phyloP scores from a whole-genome alignment of 23 tunicate genomes.

The Styela clava region DNA sequence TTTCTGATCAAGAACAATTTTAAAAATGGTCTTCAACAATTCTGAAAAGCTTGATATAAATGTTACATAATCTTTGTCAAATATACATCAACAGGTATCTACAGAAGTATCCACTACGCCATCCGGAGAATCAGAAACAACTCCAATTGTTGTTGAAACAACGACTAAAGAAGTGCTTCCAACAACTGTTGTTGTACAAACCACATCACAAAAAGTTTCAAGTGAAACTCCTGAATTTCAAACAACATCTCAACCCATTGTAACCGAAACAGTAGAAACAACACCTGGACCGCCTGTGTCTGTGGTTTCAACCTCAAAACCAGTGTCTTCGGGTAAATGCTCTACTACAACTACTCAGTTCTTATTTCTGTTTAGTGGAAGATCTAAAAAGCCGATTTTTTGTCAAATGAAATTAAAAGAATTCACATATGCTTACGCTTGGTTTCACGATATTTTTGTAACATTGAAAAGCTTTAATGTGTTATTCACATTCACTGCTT shows the following conservation, averaged over 20 bases:
- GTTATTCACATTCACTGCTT: too few relatives aligned
- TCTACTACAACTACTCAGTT: too few relatives aligned
- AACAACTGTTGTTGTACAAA: background rate
- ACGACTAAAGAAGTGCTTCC: slow-evolving; percentile 34
- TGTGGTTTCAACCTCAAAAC: background rate
- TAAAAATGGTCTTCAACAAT: too few relatives aligned
- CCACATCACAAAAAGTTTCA: slow-evolving; percentile 1
- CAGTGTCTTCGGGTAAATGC: background rate
- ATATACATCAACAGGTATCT: background rate
- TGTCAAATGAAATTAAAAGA: too few relatives aligned
- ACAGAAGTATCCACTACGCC: slow-evolving; percentile 14
- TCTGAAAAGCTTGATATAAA: too few relatives aligned
- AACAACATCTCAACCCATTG: background rate
- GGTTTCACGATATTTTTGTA: too few relatives aligned
- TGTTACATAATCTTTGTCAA: background rate
- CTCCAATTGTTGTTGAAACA: slow-evolving; percentile 9
- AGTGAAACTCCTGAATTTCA: slow-evolving; percentile 1
- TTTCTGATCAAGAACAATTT: too few relatives aligned
- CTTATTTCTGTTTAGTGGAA: too few relatives aligned
- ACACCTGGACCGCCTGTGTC: slow-evolving; percentile 9
- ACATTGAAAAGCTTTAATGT: too few relatives aligned
- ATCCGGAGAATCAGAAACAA: slow-evolving; percentile 11
- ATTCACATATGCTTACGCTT: too few relatives aligned
- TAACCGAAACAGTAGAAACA: slow-evolving; percentile 13
- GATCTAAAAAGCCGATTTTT: too few relatives aligned